Evolutionary conservation across 1,140 invertebrate genomes (phyloP).

Genomic region (Anastrepha ludens): DNA sequence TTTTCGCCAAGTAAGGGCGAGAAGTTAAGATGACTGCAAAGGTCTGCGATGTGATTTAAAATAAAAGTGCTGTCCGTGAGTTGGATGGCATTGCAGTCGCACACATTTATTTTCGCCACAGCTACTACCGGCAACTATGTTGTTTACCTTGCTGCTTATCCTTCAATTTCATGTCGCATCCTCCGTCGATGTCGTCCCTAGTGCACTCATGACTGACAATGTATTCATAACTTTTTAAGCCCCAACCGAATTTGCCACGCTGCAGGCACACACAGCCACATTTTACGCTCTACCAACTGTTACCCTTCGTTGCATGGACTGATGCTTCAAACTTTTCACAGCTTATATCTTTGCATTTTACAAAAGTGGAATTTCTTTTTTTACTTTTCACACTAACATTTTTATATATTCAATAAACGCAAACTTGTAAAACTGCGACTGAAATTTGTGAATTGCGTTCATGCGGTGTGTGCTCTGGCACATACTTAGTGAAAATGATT

Average conservation of each 20-base stretch:
- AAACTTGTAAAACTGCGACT: constrained; percentile 42
- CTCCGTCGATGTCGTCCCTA: neutral
- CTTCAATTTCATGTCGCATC: neutral
- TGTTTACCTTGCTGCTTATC: constrained; percentile 48
- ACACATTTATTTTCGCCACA: neutral
- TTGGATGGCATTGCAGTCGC: neutral
- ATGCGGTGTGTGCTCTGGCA: neutral
- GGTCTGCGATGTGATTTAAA: neutral
- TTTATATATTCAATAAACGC: constrained; percentile 43
- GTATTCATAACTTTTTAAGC: constrained; percentile 33
- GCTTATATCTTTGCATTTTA: constrained; percentile 15
- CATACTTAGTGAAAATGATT: neutral
- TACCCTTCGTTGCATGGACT: neutral
- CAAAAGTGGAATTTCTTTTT: constrained; percentile 22
- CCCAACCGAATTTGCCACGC: constrained; percentile 28
- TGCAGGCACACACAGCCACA: constrained; percentile 20
- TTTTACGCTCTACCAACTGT: neutral
- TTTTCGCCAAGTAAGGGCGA: too few relatives aligned
- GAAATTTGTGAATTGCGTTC: constrained; percentile 41
- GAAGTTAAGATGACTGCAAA: neutral
- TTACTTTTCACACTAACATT: neutral
- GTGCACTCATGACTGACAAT: neutral
- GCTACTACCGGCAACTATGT: neutral
- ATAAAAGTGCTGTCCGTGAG: neutral
- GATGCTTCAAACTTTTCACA: constrained; percentile 13